phyloP scores from a whole-genome alignment of 2,113 vertebrate species.

The Mugil cephalus region DNA sequence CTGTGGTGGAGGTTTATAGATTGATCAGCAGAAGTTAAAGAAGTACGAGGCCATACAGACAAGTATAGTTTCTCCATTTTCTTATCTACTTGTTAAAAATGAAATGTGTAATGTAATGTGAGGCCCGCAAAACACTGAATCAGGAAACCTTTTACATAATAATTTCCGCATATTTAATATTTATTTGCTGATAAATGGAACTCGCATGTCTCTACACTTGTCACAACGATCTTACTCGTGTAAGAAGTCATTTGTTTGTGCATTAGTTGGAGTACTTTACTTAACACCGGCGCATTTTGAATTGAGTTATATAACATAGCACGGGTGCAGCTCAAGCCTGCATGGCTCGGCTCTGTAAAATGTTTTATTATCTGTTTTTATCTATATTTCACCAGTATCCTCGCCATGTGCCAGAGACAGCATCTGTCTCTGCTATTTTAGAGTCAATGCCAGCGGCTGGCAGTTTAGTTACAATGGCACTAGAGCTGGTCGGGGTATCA shows the following conservation, averaged over 20 bases:
- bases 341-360: constrained; percentile 17
- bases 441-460: constrained; percentile 43
- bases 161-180: neutral
- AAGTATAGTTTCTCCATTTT: constrained; percentile 9
- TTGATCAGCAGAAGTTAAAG: constrained; percentile 44
- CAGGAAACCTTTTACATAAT: constrained; percentile 4
- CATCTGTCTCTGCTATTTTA: constrained; percentile 47
- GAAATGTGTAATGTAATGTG: neutral
- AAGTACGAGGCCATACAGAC: constrained; percentile 37
- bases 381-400: constrained; percentile 33
- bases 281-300: neutral
- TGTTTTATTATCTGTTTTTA: constrained; percentile 37
- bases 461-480: constrained; percentile 52
- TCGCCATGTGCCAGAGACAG: constrained; percentile 29
- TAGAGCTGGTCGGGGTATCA: constrained; percentile 35
- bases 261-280: neutral
- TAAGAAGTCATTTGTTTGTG: neutral
- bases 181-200: neutral
- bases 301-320: constrained; percentile 11
- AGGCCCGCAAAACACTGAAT: constrained; percentile 15
- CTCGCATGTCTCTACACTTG: too few species aligned
- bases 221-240: too few species aligned
- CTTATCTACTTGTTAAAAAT: constrained; percentile 10
- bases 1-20: constrained; percentile 39
- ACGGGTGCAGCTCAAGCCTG: constrained; percentile 6